Percentiles rank a stretch among this genome's conserved stretches.
Evolutionary conservation across 2,888 invertebrate genomes (phyloP).

Genomic region (Callimorpha dominula): DNA sequence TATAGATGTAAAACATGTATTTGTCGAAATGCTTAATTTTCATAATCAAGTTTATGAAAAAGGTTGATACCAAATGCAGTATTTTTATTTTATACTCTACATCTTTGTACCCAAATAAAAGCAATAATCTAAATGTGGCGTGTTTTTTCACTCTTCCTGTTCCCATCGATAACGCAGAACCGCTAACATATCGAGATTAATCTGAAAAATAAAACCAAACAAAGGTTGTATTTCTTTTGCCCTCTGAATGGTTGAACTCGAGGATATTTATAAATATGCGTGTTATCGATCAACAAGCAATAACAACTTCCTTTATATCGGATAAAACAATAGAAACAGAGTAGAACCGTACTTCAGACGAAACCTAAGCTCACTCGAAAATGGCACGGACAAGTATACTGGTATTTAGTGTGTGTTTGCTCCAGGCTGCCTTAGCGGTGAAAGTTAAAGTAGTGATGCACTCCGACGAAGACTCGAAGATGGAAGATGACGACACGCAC

Average conservation of each 20-base stretch:
- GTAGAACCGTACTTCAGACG: constrained; percentile 25
- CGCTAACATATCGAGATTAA: constrained; percentile 16
- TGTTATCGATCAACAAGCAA: constrained; percentile 62
- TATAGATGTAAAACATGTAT: constrained; percentile 82
- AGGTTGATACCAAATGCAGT: constrained; percentile 86
- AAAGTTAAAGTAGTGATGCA: constrained; percentile 81
- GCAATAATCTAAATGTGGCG: constrained; percentile 70
- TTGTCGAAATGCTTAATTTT: constrained; percentile 85
- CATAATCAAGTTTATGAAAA: constrained; percentile 83
- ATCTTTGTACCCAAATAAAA: constrained; percentile 86
- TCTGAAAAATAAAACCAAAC: constrained; percentile 26
- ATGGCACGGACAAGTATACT: constrained; percentile 60
- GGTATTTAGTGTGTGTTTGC: constrained; percentile 54
- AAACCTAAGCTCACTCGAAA: constrained; percentile 36
- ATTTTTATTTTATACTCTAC: constrained; percentile 86
- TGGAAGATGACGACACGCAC: constrained; percentile 68
- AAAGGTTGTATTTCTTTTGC: constrained; percentile 42
- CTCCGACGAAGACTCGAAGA: constrained; percentile 75
- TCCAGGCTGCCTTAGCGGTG: constrained; percentile 64
- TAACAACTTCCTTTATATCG: constrained; percentile 58
- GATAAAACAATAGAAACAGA: constrained; percentile 39
- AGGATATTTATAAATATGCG: constrained; percentile 70
- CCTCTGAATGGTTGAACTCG: constrained; percentile 41
- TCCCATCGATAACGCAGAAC: constrained; percentile 1
- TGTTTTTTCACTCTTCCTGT: constrained; percentile 12